These are phyloP conservation scores for Molorchus minor DNA, from an alignment of 2,888 invertebrate genomes.

Conservation along the genomic window DNA sequence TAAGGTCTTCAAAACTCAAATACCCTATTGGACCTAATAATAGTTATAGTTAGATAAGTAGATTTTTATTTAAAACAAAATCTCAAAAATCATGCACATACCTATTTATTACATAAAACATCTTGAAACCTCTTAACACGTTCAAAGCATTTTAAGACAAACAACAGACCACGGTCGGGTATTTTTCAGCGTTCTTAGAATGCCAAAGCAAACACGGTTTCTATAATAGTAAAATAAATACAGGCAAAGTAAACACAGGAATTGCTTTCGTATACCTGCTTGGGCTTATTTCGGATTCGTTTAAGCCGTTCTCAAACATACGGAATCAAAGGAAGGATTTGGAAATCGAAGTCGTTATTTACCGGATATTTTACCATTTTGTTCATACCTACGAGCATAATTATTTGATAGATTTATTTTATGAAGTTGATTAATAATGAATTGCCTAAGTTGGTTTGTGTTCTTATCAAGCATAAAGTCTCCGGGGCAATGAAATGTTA, in stretches of 20 bases:
- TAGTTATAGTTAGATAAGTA: no score
- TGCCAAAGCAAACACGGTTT: slow-evolving; percentile 44
- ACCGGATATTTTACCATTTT: neutral
- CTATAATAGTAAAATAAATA: slow-evolving; percentile 47
- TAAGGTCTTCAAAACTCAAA: no score
- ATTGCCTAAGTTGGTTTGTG: neutral
- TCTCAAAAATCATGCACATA: no score
- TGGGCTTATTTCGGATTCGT: slow-evolving; percentile 11
- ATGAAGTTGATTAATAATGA: neutral
- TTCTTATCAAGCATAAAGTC: neutral
- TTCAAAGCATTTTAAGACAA: slow-evolving; percentile 13
- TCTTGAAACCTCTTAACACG: neutral
- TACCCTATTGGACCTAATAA: no score
- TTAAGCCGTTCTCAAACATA: slow-evolving; percentile 15
- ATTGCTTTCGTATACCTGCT: slow-evolving; percentile 38
- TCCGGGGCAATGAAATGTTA: no score
- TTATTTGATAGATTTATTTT: no score
- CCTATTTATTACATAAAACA: no score
- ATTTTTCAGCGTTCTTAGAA: slow-evolving; percentile 38
- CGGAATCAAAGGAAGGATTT: slow-evolving; percentile 1
- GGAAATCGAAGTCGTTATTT: slow-evolving; percentile 3
- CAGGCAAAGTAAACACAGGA: slow-evolving; percentile 31
- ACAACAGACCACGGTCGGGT: slow-evolving; percentile 15
- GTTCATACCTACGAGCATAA: no score
- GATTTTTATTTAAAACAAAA: no score